Evolutionary conservation across 2,888 invertebrate genomes (phyloP), one percentile per base, ranked within the genome.

Genomic region (Drosophila borealis): DNA sequence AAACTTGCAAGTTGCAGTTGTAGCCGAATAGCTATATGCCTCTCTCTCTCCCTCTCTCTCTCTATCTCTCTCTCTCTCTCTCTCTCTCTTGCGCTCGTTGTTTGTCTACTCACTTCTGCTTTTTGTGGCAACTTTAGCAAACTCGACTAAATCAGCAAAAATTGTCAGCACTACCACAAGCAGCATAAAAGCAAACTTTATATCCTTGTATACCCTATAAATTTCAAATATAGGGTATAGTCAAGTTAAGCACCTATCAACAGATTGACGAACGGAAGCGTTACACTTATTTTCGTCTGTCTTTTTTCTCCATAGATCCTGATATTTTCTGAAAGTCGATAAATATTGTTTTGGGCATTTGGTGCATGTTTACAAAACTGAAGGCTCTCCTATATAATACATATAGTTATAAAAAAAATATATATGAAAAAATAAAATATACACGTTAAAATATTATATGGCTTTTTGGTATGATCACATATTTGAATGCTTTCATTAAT

Each of bases 1-100:
- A 80, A 85, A 88, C 86, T 81, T 66, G 76, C 64, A 73, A 86
- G 60, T 70, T 81, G 80, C 63, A 88, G 69, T 70, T 72, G 78
- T 46, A 61, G 61, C 51, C 49, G 37, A 44, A 44, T 44, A 50
- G 36, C 1, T 14, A 41, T 17, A 37, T 6, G n/a, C 19, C n/a
- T 51, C 6, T 11, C 39, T 8, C 14, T 17, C 17, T 25, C 45
- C n/a, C 29, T n/a, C 48, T 42, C 10, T 3, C 55, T 46, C 14
- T 13, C 36, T 42, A 14, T 29, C 63, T 13, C 9, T 14, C 25
- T 11, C 33, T 45, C 17, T 41, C 36, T n/a, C 10, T 42, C 11
- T 25, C 6, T 42, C 33, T 25, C 19, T 41, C 19, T 55, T 14
- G 37, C 39, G 45, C 41, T 29, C 19, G 51, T 45, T 71, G 62